Base-by-base conservation (phyloP, 2,113 vertebrate species). In the Pholis gunnellus region DNA sequence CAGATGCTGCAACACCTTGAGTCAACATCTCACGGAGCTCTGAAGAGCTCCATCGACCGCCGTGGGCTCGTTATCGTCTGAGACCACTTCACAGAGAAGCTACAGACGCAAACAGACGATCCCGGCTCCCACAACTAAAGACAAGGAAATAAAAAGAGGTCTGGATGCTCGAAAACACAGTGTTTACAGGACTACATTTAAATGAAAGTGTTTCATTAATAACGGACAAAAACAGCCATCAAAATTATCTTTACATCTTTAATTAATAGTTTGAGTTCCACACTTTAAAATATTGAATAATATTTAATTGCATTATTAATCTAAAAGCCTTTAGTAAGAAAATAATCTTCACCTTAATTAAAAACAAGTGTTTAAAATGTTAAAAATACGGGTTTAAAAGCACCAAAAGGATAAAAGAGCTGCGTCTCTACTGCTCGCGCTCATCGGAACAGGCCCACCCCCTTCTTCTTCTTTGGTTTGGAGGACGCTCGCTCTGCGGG, bases 391-490 rank as follows among this genome's bases (percentile, higher is more conserved):
- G 0, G 18, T 17, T 71, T 59, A 36, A 18, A 4, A 75, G 7
- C 11, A 20, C 22, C 5, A 34, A 22, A 31, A 44, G 20, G 14
- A 11, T 7, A 20, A 69, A 76, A 50, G 34, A 22, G 20, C 14
- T 52, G 17, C 4, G 27, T 69, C 75, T 59, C 57, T 61, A 27
- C 74, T 75, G 75, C 52, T 27, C 34, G 0, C 22, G 9, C 60
- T 95, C 93, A 95, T 72, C 90, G 85, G 83, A 95, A 95, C 71
- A 95, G 87, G 5, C 95, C 95, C 0, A 80, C 95, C 0, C 73
- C 90, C 84, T 95, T 95, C 91, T 94, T 95, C 91, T 95, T 95
- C 93, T 95, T 95, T 25, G 91, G 79, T 85, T 88, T 93, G 25
- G 87, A 76, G 18, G 86, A 1, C 1, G 74, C 66, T 59, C 73